Percentiles rank a stretch among this genome's conserved stretches.
phyloP scores from a whole-genome alignment of 2,113 vertebrate species.

The Pachypanchax playfairii region DNA sequence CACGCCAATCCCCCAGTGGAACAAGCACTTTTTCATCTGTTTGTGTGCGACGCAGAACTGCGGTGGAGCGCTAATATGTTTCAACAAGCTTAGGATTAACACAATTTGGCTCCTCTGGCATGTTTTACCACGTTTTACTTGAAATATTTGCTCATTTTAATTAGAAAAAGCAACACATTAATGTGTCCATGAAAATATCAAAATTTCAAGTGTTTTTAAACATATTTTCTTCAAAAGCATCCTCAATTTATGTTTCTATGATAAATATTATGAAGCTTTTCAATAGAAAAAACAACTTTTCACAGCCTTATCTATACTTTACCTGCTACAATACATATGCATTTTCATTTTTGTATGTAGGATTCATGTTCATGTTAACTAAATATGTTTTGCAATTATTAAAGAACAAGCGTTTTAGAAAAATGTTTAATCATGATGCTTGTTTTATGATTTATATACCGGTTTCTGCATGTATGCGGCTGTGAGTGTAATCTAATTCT shows the following conservation, averaged over 20 bases:
- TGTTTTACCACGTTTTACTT: conserved; percentile 22
- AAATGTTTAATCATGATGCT: too few species aligned
- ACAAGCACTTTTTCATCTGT: conserved; percentile 34
- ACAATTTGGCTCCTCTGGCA: conserved; percentile 30
- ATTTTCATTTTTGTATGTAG: too few species aligned
- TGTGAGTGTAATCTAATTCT: not conserved
- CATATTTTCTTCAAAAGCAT: not conserved
- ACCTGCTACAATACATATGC: too few species aligned
- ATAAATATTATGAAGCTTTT: too few species aligned
- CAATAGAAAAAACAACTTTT: not conserved
- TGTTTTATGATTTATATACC: too few species aligned
- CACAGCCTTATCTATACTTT: too few species aligned
- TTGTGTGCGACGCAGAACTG: conserved; percentile 23
- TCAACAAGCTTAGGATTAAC: conserved; percentile 35
- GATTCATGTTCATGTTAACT: too few species aligned
- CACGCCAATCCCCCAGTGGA: conserved; percentile 19
- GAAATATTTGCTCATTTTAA: not conserved
- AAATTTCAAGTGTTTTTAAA: too few species aligned
- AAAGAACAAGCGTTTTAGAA: too few species aligned
- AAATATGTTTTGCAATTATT: too few species aligned
- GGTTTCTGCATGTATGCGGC: too few species aligned
- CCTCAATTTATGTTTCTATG: not conserved
- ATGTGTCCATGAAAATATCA: too few species aligned
- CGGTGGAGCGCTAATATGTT: conserved; percentile 12
- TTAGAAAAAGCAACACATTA: not conserved